phyloP scores from a whole-genome alignment of 1,140 invertebrate species.

The Mizuhopecten yessoensis region DNA sequence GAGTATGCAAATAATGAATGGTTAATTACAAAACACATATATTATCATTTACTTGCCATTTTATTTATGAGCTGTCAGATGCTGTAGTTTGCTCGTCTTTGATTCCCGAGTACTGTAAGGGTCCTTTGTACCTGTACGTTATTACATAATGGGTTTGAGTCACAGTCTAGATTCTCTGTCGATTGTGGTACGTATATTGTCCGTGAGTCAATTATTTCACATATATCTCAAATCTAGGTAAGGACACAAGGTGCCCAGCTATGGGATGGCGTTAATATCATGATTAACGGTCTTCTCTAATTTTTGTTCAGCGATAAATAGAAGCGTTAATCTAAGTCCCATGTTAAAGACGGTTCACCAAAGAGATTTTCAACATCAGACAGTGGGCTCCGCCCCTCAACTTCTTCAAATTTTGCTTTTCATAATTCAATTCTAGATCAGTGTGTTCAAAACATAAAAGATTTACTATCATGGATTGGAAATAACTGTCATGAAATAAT shows the following conservation, averaged over 20 bases:
- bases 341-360: neutral
- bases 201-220: neutral
- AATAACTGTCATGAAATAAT: neutral
- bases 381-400: neutral
- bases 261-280: too few relatives aligned
- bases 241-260: neutral
- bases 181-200: neutral
- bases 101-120: neutral
- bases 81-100: neutral
- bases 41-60: neutral
- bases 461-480: neutral
- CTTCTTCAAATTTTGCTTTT: too few relatives aligned
- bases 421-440: too few relatives aligned
- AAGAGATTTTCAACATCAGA: neutral
- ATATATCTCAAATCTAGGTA: neutral
- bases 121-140: neutral
- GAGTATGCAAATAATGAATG: neutral
- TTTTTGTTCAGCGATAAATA: neutral
- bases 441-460: neutral
- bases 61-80: neutral
- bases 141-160: conserved; percentile 6
- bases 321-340: neutral
- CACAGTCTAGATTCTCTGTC: neutral
- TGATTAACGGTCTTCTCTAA: neutral
- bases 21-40: neutral